Evolutionary conservation across 1,140 invertebrate genomes (phyloP), one percentile per base, ranked within the genome.

Genomic region (Drosophila athabasca): DNA sequence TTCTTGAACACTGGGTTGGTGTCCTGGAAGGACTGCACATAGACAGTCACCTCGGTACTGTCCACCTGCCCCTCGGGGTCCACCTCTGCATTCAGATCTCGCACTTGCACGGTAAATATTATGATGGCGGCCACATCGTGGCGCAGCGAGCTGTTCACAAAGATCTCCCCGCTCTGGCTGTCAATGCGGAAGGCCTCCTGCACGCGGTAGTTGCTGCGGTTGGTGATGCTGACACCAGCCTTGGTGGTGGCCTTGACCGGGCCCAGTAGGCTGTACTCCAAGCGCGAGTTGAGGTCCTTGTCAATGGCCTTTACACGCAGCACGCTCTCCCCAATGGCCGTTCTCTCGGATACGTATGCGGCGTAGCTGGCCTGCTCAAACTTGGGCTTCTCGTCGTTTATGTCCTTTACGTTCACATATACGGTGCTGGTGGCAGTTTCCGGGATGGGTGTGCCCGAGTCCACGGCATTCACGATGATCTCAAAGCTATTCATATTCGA

Each of bases 111-210:
- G 0, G 94, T 95, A 5, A 98, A 92, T 62, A 96, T 96, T 3
- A 97, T 94, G 15, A 96, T 95, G n/a, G 96, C 95, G 1, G 94
- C 94, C 62, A 94, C 94, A 92, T 97, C 96, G 74, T 97, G 95
- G 76, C 97, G 95, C 49, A 97, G 85, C 1, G 93, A 92, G 5
- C 94, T 95, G 71, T 95, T 95, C 0, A 97, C 94, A 8, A 93
- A 93, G 68, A 97, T 95, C 67, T 95, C 93, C 43, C 96, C 96
- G 0, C 93, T 94, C 1, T 93, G 93, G 52, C 94, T 93, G 81
- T 96, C 94, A 44, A 97, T 95, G 29, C 93, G 93, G 79, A 96
- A 96, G 1, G 95, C 93, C n/a, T 93, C 92, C 83, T 94, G 94
- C 67, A 94, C 95, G 74, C 95, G 93, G 74, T 95, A 96, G 3